These are phyloP conservation scores for Hyles vespertilio DNA, from an alignment of 1,140 invertebrate genomes.

Conservation along the genomic window DNA sequence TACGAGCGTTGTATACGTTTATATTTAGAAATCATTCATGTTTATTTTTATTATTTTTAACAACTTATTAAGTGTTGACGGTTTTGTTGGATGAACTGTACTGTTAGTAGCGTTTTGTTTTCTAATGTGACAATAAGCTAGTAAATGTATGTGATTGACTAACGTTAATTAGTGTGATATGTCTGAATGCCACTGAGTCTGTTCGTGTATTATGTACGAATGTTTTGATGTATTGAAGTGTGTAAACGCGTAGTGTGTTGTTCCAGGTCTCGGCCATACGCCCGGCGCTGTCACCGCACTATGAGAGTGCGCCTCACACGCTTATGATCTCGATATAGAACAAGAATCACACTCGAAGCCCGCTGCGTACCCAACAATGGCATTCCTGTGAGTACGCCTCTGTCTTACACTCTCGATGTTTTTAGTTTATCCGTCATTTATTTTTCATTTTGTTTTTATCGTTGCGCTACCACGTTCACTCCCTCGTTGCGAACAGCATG, in stretches of 20 bases:
- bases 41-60: no score
- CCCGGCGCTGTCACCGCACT: conserved; percentile 47
- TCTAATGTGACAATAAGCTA: no score
- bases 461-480: conserved; percentile 72
- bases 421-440: conserved; percentile 59
- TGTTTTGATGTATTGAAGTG: no score
- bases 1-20: no score
- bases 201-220: no score
- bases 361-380: conserved; percentile 52
- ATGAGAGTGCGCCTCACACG: conserved; percentile 61
- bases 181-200: no score
- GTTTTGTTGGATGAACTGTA: no score
- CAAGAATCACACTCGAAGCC: conserved; percentile 46
- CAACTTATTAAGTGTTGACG: no score
- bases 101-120: no score
- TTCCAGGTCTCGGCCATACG: conserved; percentile 57
- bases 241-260: conserved; percentile 35
- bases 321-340: conserved; percentile 56
- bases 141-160: no score
- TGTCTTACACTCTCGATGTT: conserved; percentile 56
- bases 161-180: no score
- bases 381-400: conserved; percentile 62
- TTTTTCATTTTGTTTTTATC: conserved; percentile 55
- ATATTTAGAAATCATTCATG: no score
- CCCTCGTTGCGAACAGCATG: conserved; percentile 73